Evolutionary conservation across 2,888 invertebrate species (phyloP).

Genomic region (Lasioglossum zephyrum): DNA sequence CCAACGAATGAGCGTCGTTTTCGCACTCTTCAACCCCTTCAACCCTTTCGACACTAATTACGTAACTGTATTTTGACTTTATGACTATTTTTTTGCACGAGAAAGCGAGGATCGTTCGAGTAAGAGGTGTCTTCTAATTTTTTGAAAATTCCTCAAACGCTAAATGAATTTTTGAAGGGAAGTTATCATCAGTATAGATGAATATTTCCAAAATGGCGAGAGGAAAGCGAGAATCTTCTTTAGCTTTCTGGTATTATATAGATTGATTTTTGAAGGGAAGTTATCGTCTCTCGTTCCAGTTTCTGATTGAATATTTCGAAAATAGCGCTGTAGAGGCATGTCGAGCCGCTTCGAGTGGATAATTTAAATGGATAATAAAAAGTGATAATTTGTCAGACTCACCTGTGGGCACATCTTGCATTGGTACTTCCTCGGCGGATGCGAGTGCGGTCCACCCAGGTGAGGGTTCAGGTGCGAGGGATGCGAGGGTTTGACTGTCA

Average conservation of each 20-base stretch:
- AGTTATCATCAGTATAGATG: no score
- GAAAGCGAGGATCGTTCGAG: not conserved
- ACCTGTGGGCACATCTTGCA: slow-evolving; percentile 99
- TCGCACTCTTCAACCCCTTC: not conserved
- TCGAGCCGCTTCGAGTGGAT: no score
- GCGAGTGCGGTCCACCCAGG: slow-evolving; percentile 82
- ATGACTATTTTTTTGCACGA: not conserved
- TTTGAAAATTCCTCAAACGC: no score
- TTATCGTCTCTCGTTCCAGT: no score
- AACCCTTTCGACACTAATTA: not conserved
- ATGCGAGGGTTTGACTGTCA: slow-evolving; percentile 83
- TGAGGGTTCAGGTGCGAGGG: slow-evolving; percentile 83
- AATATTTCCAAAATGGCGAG: no score
- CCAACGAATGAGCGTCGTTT: not conserved
- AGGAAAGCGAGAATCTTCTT: no score
- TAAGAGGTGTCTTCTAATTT: not conserved
- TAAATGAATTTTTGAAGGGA: no score
- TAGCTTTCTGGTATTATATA: no score
- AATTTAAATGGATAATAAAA: not conserved
- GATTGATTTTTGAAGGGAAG: no score
- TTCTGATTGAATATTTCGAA: no score
- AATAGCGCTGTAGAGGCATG: no score
- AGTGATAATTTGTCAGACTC: slow-evolving; percentile 81
- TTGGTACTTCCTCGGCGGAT: slow-evolving; percentile 92
- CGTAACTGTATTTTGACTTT: not conserved